These are phyloP conservation scores for Pongo pygmaeus DNA, from an alignment of 2,113 vertebrate genomes.

Conservation along the genomic window DNA sequence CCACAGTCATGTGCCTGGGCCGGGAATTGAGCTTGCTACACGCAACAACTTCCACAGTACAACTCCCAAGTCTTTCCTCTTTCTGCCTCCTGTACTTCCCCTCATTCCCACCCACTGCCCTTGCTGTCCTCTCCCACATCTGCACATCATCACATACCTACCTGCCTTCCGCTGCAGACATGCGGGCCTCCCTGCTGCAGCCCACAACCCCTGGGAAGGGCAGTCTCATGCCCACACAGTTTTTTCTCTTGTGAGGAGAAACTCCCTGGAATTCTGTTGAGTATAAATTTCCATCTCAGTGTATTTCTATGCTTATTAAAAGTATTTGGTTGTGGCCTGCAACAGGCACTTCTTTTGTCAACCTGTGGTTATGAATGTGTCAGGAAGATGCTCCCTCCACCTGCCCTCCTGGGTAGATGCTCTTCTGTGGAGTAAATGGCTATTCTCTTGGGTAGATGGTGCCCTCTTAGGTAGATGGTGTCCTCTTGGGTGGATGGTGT, in stretches of 20 bases:
- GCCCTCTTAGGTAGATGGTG: accelerated
- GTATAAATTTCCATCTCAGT: background rate
- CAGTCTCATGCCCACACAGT: background rate
- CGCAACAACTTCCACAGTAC: too few relatives aligned
- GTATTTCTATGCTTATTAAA: background rate
- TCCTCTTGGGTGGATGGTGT: accelerated
- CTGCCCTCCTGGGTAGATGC: background rate
- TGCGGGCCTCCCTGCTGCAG: background rate
- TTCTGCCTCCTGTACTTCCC: background rate
- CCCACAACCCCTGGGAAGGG: background rate
- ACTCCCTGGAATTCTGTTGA: background rate
- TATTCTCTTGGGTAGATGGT: background rate
- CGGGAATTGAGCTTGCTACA: background rate
- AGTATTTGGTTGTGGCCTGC: background rate
- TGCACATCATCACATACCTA: background rate
- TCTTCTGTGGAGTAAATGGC: background rate
- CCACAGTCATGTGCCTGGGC: background rate
- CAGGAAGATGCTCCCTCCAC: background rate
- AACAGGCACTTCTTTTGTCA: background rate
- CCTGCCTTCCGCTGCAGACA: background rate
- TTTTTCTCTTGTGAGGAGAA: background rate
- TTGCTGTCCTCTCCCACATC: background rate
- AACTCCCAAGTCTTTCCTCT: background rate
- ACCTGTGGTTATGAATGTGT: background rate
- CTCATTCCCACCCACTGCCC: background rate